These are phyloP conservation scores for Nasonia longicornis DNA, from an alignment of 1,140 invertebrate genomes.

Conservation along the genomic window DNA sequence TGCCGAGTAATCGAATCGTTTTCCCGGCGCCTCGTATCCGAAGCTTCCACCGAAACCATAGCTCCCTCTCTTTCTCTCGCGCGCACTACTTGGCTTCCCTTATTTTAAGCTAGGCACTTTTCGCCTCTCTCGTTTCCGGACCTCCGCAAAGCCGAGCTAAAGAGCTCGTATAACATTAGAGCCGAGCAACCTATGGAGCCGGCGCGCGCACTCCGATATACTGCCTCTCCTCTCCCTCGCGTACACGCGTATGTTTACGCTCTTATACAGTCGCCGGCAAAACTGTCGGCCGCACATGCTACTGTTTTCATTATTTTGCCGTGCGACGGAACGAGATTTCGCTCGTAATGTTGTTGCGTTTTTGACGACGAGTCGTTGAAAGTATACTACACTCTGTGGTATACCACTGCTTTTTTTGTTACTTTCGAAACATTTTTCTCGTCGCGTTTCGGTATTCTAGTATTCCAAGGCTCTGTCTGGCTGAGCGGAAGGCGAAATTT, in stretches of 20 bases:
- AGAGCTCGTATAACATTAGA: slow-evolving; percentile 27
- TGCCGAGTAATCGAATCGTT: neutral
- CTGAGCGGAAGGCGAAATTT: neutral
- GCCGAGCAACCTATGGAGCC: slow-evolving; percentile 14
- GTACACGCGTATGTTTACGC: neutral
- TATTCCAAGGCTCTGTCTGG: too few species aligned
- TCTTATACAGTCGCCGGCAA: slow-evolving; percentile 8
- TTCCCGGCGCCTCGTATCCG: neutral
- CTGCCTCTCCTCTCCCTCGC: neutral
- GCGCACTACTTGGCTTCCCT: neutral
- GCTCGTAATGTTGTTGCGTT: too few species aligned
- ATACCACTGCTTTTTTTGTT: too few species aligned
- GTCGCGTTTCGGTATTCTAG: neutral
- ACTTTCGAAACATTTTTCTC: too few species aligned
- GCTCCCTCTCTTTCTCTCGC: neutral
- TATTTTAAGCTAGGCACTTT: slow-evolving; percentile 26
- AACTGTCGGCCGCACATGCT: neutral
- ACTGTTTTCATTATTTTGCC: neutral
- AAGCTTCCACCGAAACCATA: neutral
- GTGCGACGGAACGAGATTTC: neutral
- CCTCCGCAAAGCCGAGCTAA: neutral
- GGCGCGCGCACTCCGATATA: neutral
- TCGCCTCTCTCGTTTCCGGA: slow-evolving; percentile 11
- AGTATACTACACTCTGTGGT: too few species aligned
- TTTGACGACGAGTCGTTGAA: too few species aligned